Conservation (phyloP, 2,888 invertebrate species). For the Biston stratarius region DNA sequence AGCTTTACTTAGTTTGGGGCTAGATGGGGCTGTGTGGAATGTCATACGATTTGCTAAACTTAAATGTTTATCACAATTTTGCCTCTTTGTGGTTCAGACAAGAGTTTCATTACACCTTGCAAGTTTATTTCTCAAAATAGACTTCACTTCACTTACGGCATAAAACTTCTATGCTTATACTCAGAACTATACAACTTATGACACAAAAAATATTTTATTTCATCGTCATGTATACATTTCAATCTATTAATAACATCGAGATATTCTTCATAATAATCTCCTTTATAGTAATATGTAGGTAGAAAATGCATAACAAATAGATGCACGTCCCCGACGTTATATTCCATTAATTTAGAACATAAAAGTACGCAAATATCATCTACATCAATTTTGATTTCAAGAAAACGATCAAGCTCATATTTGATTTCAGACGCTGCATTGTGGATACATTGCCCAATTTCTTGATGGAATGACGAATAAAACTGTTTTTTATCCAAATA, state of each 20-base stretch:
- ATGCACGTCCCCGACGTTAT: conserved; percentile 45
- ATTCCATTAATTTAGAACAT: conserved; percentile 21
- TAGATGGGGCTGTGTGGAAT: too few species aligned
- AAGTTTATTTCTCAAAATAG: too few species aligned
- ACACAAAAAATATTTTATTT: conserved; percentile 49
- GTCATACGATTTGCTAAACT: too few species aligned
- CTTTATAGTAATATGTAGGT: conserved; percentile 28
- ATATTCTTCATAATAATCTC: conserved; percentile 18
- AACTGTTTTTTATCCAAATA: conserved; percentile 9
- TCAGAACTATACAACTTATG: conserved; percentile 43
- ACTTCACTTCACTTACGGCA: too few species aligned
- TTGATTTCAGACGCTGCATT: not conserved
- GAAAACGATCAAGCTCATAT: not conserved
- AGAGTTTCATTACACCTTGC: too few species aligned
- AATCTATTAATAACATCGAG: conserved; percentile 45
- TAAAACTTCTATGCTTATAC: conserved; percentile 44
- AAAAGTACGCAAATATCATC: not conserved
- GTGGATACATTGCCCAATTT: not conserved
- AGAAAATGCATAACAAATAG: conserved; percentile 51
- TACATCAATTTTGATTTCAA: too few species aligned
- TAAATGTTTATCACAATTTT: too few species aligned
- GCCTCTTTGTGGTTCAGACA: too few species aligned
- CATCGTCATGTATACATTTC: conserved; percentile 44
- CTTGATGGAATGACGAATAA: conserved; percentile 2
- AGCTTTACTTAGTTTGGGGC: too few species aligned